phyloP scores from a whole-genome alignment of 1,140 invertebrate genomes.

The Caligus rogercresseyi region DNA sequence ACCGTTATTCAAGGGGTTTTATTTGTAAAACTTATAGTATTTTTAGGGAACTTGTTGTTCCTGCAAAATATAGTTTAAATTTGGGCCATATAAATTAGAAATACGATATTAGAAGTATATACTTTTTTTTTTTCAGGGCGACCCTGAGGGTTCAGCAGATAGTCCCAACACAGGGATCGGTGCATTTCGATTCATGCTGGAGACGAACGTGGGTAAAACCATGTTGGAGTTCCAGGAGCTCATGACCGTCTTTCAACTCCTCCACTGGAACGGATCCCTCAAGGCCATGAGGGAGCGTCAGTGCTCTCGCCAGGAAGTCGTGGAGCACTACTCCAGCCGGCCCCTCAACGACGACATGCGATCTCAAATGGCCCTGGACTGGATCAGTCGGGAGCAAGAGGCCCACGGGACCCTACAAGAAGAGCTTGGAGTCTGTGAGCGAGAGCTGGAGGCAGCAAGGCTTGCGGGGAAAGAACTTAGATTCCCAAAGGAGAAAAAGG shows the following conservation, averaged over 20 bases:
- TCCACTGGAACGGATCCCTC: constrained; percentile 88
- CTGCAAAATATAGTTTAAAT: too few species aligned
- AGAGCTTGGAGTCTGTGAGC: constrained; percentile 61
- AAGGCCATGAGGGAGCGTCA: constrained; percentile 58
- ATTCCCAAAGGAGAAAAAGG: constrained; percentile 87
- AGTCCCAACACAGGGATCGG: constrained; percentile 60
- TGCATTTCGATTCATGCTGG: constrained; percentile 84
- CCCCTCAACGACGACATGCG: constrained; percentile 79
- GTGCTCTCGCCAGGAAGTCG: constrained; percentile 62
- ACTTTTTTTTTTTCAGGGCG: constrained; percentile 28
- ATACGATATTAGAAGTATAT: too few species aligned
- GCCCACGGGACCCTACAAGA: constrained; percentile 53
- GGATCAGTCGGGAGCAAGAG: constrained; percentile 59
- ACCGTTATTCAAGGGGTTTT: too few species aligned
- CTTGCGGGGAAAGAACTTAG: constrained; percentile 70
- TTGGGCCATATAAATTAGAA: too few species aligned
- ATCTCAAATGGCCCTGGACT: constrained; percentile 84
- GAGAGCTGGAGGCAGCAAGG: constrained; percentile 67
- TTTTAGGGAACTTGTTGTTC: too few species aligned
- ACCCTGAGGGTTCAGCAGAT: constrained; percentile 37
- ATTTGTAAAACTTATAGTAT: too few species aligned
- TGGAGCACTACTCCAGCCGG: constrained; percentile 80
- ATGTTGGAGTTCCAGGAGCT: constrained; percentile 92
- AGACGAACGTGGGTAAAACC: constrained; percentile 74
- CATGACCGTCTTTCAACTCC: constrained; percentile 86